These are phyloP conservation scores for Helogale parvula DNA, from an alignment of 2,113 vertebrate species.

Conservation along the genomic window DNA sequence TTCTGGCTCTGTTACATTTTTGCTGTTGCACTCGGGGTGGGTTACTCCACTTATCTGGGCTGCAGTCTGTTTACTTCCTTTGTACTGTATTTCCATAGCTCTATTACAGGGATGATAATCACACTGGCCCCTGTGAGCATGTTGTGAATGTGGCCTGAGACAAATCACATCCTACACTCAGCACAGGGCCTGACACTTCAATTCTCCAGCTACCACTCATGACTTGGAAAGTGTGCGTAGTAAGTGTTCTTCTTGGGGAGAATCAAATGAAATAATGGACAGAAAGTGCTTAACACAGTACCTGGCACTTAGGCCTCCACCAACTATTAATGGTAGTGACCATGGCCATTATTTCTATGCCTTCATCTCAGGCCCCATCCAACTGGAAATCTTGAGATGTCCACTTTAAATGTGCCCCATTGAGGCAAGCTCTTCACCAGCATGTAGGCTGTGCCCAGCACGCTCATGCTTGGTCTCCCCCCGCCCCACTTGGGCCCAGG, in stretches of 20 bases:
- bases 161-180: fast-evolving
- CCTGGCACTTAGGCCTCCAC: background rate
- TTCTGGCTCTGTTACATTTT: background rate
- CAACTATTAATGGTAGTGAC: background rate
- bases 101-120: background rate
- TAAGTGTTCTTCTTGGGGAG: background rate
- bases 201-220: background rate
- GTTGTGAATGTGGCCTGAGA: background rate
- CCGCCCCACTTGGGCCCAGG: conserved; percentile 19
- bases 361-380: background rate
- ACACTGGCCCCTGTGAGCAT: background rate
- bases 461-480: background rate
- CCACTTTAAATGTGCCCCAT: background rate
- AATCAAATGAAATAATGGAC: background rate
- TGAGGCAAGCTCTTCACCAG: background rate
- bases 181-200: background rate
- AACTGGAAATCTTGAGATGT: background rate
- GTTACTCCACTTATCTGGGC: background rate
- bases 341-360: background rate
- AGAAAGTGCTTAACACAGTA: background rate
- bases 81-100: background rate
- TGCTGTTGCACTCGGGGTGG: background rate
- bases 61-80: background rate
- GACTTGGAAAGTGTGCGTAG: background rate
- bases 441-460: fast-evolving